Conservation (phyloP, 2,888 invertebrate genomes). For the Troides helena region DNA sequence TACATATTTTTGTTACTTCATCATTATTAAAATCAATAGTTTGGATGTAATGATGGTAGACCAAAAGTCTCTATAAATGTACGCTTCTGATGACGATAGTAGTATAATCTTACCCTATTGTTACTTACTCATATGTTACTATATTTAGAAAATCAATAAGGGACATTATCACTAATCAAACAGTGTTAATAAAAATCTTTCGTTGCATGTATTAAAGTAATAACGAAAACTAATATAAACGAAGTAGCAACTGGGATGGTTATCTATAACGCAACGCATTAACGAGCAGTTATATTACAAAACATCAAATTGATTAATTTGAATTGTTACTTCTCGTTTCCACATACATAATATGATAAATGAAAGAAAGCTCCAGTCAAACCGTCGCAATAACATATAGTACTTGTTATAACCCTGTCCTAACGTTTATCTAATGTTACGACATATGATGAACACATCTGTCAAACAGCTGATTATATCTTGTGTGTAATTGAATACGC, state of each 20-base stretch:
- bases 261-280: neutral
- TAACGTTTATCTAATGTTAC: constrained; percentile 12
- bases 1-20: too few relatives aligned
- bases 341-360: constrained; percentile 21
- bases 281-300: constrained; percentile 4
- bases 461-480: constrained; percentile 15
- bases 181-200: too few relatives aligned
- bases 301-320: constrained; percentile 19
- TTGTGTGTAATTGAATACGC: constrained; percentile 13
- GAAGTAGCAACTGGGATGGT: neutral
- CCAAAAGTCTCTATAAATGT: too few relatives aligned
- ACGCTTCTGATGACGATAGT: too few relatives aligned
- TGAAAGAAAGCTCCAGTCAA: constrained; percentile 17
- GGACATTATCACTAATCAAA: too few relatives aligned
- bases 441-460: constrained; percentile 23
- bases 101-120: too few relatives aligned
- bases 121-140: too few relatives aligned
- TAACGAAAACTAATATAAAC: too few relatives aligned
- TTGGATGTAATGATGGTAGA: too few relatives aligned
- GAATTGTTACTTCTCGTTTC: constrained; percentile 6
- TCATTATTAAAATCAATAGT: too few relatives aligned
- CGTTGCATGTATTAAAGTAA: too few relatives aligned
- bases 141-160: too few relatives aligned
- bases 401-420: constrained; percentile 15
- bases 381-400: constrained; percentile 9